Conservation (phyloP, 2,888 invertebrate species). For the Troilus luridus region DNA sequence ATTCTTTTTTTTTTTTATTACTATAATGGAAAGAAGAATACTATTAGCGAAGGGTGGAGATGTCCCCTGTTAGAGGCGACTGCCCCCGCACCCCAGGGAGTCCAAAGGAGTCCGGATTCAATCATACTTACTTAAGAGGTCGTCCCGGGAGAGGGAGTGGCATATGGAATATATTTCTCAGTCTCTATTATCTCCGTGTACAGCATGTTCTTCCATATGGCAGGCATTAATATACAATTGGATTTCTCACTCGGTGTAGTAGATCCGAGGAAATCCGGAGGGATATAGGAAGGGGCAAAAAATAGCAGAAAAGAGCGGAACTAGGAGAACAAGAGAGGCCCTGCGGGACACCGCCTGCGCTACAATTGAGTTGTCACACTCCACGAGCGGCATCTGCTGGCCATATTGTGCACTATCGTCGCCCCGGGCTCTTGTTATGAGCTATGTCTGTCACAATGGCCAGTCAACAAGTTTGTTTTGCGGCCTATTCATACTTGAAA, state of each 20-base stretch:
- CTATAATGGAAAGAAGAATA: slow-evolving; percentile 9
- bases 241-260: slow-evolving; percentile 43
- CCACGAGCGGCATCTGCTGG: slow-evolving; percentile 40
- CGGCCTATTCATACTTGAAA: slow-evolving; percentile 25
- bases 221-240: slow-evolving; percentile 56
- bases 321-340: slow-evolving; percentile 43
- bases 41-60: not conserved
- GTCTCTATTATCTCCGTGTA: slow-evolving; percentile 31
- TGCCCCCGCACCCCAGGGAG: slow-evolving; percentile 1
- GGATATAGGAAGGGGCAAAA: slow-evolving; percentile 46
- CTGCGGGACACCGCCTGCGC: not conserved
- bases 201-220: slow-evolving; percentile 54
- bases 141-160: not conserved
- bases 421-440: slow-evolving; percentile 21
- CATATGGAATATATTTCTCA: slow-evolving; percentile 44
- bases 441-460: slow-evolving; percentile 31
- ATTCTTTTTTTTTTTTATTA: not conserved
- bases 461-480: slow-evolving; percentile 49
- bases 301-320: slow-evolving; percentile 48
- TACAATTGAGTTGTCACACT: slow-evolving; percentile 49
- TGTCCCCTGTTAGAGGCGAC: not conserved
- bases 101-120: slow-evolving; percentile 36
- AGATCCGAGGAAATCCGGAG: slow-evolving; percentile 51
- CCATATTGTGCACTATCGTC: slow-evolving; percentile 9
- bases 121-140: slow-evolving; percentile 45